Conservation (phyloP, 2,797 vertebrate genomes). For the Chloroceryle amazona region DNA sequence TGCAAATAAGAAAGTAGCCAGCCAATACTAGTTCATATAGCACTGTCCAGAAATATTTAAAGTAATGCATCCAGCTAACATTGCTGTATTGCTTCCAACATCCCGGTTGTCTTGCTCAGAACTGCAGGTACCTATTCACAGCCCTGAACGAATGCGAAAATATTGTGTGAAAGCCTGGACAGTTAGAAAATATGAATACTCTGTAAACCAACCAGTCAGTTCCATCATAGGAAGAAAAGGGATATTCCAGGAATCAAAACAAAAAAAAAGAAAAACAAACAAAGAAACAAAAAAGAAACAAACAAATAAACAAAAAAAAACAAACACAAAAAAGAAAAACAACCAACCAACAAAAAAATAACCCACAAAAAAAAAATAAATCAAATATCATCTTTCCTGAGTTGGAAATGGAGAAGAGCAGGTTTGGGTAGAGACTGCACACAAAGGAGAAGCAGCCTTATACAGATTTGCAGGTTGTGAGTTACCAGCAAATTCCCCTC, state of each 20-base stretch:
- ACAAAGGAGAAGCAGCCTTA: rapidly evolving
- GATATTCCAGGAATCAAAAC: neutral
- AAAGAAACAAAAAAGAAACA: too few relatives aligned
- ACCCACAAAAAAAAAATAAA: too few relatives aligned
- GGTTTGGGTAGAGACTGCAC: neutral
- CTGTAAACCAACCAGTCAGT: neutral
- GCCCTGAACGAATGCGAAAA: neutral
- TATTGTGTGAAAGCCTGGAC: neutral
- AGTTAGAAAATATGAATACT: neutral
- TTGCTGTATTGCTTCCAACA: neutral
- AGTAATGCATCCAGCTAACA: neutral
- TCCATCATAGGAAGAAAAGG: neutral
- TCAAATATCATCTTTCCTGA: too few relatives aligned
- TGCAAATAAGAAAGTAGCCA: neutral
- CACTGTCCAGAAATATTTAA: neutral
- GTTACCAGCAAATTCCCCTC: neutral
- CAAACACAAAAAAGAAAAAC: too few relatives aligned
- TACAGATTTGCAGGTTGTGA: neutral
- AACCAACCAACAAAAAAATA: too few relatives aligned
- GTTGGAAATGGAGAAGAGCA: neutral
- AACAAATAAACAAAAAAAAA: neutral
- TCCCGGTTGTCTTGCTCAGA: neutral
- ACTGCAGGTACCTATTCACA: neutral
- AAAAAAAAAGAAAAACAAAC: neutral
- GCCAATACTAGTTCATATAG: neutral